Conservation (phyloP, 2,888 invertebrate genomes). For the Polyommatus icarus region DNA sequence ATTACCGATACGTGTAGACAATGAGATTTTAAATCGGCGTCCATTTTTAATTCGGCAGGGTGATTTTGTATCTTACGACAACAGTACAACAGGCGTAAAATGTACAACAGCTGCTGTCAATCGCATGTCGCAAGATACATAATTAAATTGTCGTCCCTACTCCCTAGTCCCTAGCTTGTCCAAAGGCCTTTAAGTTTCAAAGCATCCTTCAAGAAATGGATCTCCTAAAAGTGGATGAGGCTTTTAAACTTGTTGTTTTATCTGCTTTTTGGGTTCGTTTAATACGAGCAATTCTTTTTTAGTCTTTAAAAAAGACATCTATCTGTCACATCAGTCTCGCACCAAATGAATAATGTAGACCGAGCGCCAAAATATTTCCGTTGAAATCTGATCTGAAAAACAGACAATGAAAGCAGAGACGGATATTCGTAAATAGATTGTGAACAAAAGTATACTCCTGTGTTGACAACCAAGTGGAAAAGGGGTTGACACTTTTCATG, state of each 20-base stretch:
- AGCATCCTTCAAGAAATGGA: neutral
- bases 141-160: too few relatives aligned
- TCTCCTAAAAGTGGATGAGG: neutral
- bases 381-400: conserved; percentile 13
- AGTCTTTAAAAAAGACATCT: neutral
- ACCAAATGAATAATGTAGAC: conserved; percentile 6
- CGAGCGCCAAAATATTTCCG: conserved; percentile 16
- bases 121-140: too few relatives aligned
- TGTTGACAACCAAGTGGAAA: neutral
- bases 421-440: neutral
- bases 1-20: neutral
- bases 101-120: too few relatives aligned
- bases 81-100: too few relatives aligned
- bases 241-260: neutral
- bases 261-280: neutral
- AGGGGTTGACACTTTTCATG: neutral
- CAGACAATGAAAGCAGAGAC: neutral
- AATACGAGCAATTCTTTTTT: neutral
- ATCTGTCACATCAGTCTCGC: conserved; percentile 19
- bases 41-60: neutral
- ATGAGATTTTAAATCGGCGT: neutral
- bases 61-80: too few relatives aligned
- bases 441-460: neutral
- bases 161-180: neutral
- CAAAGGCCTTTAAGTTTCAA: neutral